A percentile compares a stretch with the other conserved stretches of the same genome.
These are phyloP conservation scores for Dendroctonus valens DNA, from an alignment of 1,140 invertebrate species.

Conservation along the genomic window DNA sequence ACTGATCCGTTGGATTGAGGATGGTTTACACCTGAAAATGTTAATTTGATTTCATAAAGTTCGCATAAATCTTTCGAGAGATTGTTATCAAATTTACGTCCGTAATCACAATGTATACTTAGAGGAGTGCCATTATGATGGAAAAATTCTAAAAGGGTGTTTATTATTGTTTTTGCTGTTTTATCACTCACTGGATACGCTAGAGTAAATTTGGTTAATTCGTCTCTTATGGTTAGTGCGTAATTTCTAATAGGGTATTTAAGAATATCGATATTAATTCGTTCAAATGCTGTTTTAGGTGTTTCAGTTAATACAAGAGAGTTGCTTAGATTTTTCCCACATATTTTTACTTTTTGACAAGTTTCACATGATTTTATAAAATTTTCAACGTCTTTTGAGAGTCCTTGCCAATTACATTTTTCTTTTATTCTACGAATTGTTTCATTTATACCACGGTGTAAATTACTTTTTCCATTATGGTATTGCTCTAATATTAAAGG, in stretches of 20 bases:
- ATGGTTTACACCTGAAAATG: conserved; percentile 1
- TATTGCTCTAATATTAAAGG: no score
- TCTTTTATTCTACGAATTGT: conserved; percentile 23
- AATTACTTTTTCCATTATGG: no score
- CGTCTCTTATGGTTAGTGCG: conserved; percentile 20
- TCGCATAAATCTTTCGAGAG: conserved; percentile 14
- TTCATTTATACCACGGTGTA: no score
- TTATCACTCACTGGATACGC: conserved; percentile 15
- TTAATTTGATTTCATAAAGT: conserved; percentile 12
- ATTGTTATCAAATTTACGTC: conserved; percentile 4
- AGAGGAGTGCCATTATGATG: conserved; percentile 21
- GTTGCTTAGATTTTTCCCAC: conserved; percentile 19
- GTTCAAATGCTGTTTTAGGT: conserved; percentile 20
- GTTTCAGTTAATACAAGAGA: conserved; percentile 25
- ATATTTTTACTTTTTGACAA: conserved; percentile 27
- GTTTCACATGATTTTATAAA: conserved; percentile 23
- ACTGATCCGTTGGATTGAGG: conserved; percentile 7
- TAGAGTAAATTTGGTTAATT: conserved; percentile 25
- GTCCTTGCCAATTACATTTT: conserved; percentile 24
- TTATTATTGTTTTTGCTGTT: conserved; percentile 6
- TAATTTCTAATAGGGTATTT: conserved; percentile 25
- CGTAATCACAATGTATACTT: conserved; percentile 12
- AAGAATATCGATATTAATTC: no score
- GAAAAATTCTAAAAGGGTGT: conserved; percentile 14
- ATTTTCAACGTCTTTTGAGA: conserved; percentile 19